Base-by-base conservation (phyloP, 2,888 invertebrate genomes). In the Eutolmus rufibarbis region DNA sequence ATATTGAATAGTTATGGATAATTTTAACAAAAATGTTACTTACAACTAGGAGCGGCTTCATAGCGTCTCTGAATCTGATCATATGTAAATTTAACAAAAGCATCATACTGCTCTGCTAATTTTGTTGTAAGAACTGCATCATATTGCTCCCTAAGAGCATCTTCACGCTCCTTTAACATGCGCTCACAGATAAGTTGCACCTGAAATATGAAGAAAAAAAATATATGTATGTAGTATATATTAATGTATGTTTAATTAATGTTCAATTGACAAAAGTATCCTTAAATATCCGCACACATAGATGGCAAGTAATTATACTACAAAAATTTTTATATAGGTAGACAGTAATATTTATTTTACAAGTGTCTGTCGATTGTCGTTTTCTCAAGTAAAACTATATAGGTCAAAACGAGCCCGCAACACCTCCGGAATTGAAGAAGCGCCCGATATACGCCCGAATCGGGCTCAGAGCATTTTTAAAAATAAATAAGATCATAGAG, bases 21-120 rank as follows among this genome's bases (percentile, higher is more conserved):
- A 40, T 37, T 5, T 84, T 23, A 66, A 1, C 12, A 2, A 23
- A 23, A 23, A 66, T 66, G 28, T 7, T 1, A 89, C 93, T 92
- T 90, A 93, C 93, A 93, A 90, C 93, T 93, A 57, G 93, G 93
- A 88, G 93, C 92, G 88, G 93, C 93, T 91, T 93, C 93, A 90
- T 94, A 96, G 91, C 95, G 95, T 93, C 95, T 96, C 92, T 97
- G 97, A 91, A 99, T 97, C 94, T 99, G 99, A 94, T 99, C 99
- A 91, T 97, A 96, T 90, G 99, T 99, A 94, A 99, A 99, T 94
- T 98, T 98, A 89, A 99, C 98, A 93, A 99, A 99, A 91, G 98
- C 97, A 93, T 99, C 99, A 92, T 99, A 99, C 93, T 99, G 99
- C 94, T 99, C 99, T 89, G 98, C 97, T 90, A 99, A 95, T 94